phyloP scores from a whole-genome alignment of 2,888 invertebrate genomes.

The Drosophila quinaria region DNA sequence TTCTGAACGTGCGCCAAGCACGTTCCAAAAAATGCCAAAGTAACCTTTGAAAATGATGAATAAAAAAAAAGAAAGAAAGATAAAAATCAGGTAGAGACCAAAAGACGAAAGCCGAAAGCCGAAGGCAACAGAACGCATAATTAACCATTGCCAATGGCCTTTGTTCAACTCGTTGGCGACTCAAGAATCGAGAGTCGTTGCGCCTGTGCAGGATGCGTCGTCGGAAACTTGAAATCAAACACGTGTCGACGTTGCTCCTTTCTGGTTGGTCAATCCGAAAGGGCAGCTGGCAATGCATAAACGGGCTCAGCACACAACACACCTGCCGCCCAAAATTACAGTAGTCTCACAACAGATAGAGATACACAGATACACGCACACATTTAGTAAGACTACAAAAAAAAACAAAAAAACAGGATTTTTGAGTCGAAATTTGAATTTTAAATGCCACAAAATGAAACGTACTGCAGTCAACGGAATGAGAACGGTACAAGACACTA shows the following conservation, averaged over 20 bases:
- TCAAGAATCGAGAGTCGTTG: slow-evolving; percentile 29
- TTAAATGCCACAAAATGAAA: slow-evolving; percentile 49
- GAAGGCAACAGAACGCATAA: slow-evolving; percentile 60
- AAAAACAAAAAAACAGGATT: slow-evolving; percentile 76
- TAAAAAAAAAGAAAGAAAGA: slow-evolving; percentile 49
- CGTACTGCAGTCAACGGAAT: slow-evolving; percentile 6
- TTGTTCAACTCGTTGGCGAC: slow-evolving; percentile 33
- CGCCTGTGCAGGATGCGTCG: slow-evolving; percentile 69
- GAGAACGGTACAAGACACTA: slow-evolving; percentile 5
- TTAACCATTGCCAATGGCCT: slow-evolving; percentile 61
- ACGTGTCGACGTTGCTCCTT: slow-evolving; percentile 68
- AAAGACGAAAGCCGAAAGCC: slow-evolving; percentile 29
- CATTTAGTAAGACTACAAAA: slow-evolving; percentile 7
- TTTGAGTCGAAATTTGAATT: slow-evolving; percentile 68
- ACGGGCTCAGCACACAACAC: slow-evolving; percentile 43
- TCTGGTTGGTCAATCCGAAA: slow-evolving; percentile 67
- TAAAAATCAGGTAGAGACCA: slow-evolving; percentile 73
- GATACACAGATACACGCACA: slow-evolving; percentile 30
- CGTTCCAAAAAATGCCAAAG: slow-evolving; percentile 69
- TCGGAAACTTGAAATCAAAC: slow-evolving; percentile 77
- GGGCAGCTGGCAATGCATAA: slow-evolving; percentile 57
- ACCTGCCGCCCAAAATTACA: slow-evolving; percentile 75
- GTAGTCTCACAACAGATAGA: slow-evolving; percentile 44
- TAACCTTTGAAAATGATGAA: slow-evolving; percentile 61
- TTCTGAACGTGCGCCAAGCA: slow-evolving; percentile 72